phyloP scores from a whole-genome alignment of 2,888 invertebrate species.

The Myopa testacea region DNA sequence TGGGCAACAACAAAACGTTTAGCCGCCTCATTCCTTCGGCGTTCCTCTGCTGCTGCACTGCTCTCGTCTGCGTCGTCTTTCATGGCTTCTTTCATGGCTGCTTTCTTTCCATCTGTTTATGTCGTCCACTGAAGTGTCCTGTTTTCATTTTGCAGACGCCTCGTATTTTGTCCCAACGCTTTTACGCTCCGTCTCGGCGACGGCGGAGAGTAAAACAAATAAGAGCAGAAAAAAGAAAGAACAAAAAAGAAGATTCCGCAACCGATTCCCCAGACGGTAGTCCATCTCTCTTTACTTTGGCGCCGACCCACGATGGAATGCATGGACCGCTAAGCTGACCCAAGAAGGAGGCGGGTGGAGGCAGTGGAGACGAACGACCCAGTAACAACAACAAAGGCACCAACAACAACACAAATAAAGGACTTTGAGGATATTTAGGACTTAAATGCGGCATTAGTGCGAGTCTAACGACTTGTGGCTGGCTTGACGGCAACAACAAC shows the following conservation, averaged over 20 bases:
- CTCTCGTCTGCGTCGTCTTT: neutral
- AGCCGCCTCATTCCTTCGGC: neutral
- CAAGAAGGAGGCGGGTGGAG: neutral
- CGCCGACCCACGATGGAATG: neutral
- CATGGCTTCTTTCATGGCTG: neutral
- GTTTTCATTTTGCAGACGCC: constrained; percentile 34
- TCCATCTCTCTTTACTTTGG: constrained; percentile 16
- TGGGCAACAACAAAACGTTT: constrained; percentile 26
- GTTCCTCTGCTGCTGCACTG: neutral
- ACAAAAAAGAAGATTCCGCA: neutral
- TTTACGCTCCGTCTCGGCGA: neutral
- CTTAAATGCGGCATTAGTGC: constrained; percentile 40
- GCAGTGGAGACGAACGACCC: neutral
- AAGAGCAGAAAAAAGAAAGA: neutral
- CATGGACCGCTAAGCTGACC: neutral
- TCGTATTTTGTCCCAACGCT: neutral
- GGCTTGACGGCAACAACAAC: constrained; percentile 16
- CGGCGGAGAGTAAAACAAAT: neutral
- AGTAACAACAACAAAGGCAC: neutral
- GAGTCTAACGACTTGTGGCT: constrained; percentile 40
- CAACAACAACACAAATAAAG: constrained; percentile 17
- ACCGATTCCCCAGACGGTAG: constrained; percentile 14
- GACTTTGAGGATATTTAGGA: constrained; percentile 39
- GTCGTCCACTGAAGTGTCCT: constrained; percentile 27
- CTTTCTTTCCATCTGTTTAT: neutral